Evolutionary conservation across 1,140 invertebrate species (phyloP).

Genomic region (Geopemphigus sp.): DNA sequence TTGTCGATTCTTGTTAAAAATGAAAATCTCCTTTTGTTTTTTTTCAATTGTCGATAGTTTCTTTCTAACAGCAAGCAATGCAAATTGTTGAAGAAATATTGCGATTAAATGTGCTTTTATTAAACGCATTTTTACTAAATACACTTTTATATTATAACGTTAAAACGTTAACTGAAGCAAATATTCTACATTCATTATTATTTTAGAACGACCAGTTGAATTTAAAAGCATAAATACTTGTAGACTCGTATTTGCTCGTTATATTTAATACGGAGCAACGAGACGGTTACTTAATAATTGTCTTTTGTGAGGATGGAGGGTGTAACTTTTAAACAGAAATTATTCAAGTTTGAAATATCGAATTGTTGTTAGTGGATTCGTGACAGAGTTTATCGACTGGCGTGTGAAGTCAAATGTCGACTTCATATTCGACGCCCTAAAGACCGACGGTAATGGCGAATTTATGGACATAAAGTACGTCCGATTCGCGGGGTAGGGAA

Average conservation of each 20-base stretch:
- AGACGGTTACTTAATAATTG: neutral
- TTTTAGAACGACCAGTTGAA: neutral
- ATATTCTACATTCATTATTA: neutral
- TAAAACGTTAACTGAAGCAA: neutral
- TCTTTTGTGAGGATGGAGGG: neutral
- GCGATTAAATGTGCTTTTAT: too few relatives aligned
- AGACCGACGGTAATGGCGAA: conserved; percentile 18
- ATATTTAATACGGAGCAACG: neutral
- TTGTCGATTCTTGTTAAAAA: too few relatives aligned
- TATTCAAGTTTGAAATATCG: conserved; percentile 20
- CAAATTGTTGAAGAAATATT: too few relatives aligned
- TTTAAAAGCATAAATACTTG: neutral
- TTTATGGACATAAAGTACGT: conserved; percentile 22
- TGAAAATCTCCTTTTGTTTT: too few relatives aligned
- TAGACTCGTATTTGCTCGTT: neutral
- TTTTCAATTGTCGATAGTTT: too few relatives aligned
- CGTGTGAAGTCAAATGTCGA: neutral
- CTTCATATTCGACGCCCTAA: neutral
- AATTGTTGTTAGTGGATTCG: neutral
- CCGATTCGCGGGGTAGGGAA: neutral
- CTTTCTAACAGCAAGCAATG: too few relatives aligned
- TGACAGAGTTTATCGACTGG: neutral
- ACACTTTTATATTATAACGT: too few relatives aligned
- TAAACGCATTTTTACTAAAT: too few relatives aligned
- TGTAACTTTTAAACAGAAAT: conserved; percentile 16